Evolutionary conservation across 1,140 invertebrate species (phyloP), one percentile per base, ranked within the genome.

Genomic region (Eupristina koningsbergeri): DNA sequence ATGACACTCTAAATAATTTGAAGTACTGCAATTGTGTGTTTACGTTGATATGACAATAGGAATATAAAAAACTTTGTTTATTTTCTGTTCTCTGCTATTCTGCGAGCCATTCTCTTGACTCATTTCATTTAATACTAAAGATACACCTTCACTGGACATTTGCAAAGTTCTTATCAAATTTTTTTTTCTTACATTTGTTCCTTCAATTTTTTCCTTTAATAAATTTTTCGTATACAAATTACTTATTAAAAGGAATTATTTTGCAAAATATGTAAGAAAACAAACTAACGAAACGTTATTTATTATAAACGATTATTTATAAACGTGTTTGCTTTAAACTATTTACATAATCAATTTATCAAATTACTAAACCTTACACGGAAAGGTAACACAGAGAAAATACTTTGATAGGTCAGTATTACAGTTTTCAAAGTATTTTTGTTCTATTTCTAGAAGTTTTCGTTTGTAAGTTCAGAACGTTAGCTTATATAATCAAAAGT

Each of bases 61-160:
- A 71, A 39, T 71, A 26, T 15, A 45, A 45, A 73, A 0, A 0
- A 36, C 11, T 50, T 31, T 50, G 5, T 75, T 75, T 53, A 15
- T 47, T 53, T 47, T 75, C 22, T 75, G 29, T 29, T 34, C 50
- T 29, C n/a, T 0, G 8, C 29, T 50, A 31, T 75, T 75, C 47
- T 75, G 29, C 29, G 41, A 50, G 15, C 22, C 22, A 36, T 41
- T 22, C 36, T 22, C 39, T n/a, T 45, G 73, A 74, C 73, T 45
- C 73, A 74, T 74, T 74, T 74, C 45, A 34, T 45, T 17, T 9
- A 3, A 36, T 11, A 77, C 63, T 50, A 77, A 63, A 61, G 22
- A 77, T 63, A 17, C 75, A 34, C 31, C 50, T 77, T 3, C 75
- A 34, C 50, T 53, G 75, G 75, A 77, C 75, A 53, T 77, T 77